Base-by-base conservation (phyloP, 2,888 invertebrate genomes). In the Oxyteleia sp. region DNA sequence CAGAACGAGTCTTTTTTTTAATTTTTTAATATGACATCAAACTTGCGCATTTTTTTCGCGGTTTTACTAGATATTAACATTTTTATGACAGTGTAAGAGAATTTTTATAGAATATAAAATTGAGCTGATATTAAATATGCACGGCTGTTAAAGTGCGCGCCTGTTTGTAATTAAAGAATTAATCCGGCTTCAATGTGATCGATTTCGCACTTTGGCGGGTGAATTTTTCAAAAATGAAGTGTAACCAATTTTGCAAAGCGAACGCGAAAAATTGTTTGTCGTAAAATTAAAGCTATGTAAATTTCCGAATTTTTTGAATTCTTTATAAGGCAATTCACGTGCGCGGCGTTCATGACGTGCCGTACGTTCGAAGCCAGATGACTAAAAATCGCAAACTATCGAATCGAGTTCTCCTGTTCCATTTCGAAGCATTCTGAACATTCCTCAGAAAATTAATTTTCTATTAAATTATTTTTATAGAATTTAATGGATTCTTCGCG, bases 341-440 rank as follows among this genome's bases (percentile, higher is more conserved):
- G 83, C 79, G 26, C 57, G 23, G 79, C 79, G 79, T 78, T 83
- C 83, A 75, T 68, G 75, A 78, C 78, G 57, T 79, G 71, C 79
- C 80, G 41, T 51, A 51, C 64, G 76, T 76, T 82, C 82, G 68
- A 82, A 71, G 71, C 76, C 41, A 66, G 76, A 72, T 72, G 72
- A 72, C 76, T 66, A 76, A 76, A 82, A 82, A 82, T 82, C 76
- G 75, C 82, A 59, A 78, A 80, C 74, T 76, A 80, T 84, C 80
- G 84, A 80, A 80, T 84, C 75, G 64, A 79, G 83, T 74, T 79
- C 64, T 75, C 71, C 20, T 84, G 75, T 75, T 84, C 75, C 64
- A 71, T 69, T 79, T 74, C 74, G 75, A 75, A 51, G 69, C 69
- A 69, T 75, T 80, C 75, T 80, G 47, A 57, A 26, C 66, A 79